Evolutionary conservation across 2,797 vertebrate genomes (phyloP).

Genomic region (Lacerta viridis): DNA sequence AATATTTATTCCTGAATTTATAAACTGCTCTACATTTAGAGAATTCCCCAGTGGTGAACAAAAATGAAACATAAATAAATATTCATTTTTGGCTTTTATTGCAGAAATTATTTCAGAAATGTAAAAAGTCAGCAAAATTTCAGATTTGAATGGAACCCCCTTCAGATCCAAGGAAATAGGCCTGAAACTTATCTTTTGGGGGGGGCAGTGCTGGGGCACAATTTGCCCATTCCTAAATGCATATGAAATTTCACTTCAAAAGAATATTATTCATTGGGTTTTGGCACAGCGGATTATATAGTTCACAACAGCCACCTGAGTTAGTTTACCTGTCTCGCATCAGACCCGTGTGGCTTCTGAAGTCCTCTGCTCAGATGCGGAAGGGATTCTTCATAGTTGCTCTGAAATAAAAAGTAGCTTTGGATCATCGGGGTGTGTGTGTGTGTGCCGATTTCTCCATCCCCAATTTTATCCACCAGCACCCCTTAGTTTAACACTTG

Average conservation of each 20-base stretch:
- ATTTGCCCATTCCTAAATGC: background rate
- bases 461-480: background rate
- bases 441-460: too few relatives aligned
- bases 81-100: too few relatives aligned
- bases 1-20: background rate
- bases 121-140: background rate
- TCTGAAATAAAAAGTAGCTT: background rate
- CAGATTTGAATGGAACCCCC: background rate
- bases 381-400: background rate
- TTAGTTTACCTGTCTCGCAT: background rate
- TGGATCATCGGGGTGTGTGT: background rate
- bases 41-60: too few relatives aligned
- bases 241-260: background rate
- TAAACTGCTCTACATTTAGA: too few relatives aligned
- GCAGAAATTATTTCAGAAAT: too few relatives aligned
- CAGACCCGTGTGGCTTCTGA: background rate
- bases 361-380: background rate
- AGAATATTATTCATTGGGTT: background rate
- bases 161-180: background rate
- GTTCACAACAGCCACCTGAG: background rate
- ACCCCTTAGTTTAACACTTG: background rate
- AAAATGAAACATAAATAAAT: too few relatives aligned
- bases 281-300: background rate
- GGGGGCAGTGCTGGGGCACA: too few relatives aligned
- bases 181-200: background rate